Percentiles rank a stretch among this genome's conserved stretches.
phyloP scores from a whole-genome alignment of 1,140 invertebrate species.

The Neotoxoptera formosana region DNA sequence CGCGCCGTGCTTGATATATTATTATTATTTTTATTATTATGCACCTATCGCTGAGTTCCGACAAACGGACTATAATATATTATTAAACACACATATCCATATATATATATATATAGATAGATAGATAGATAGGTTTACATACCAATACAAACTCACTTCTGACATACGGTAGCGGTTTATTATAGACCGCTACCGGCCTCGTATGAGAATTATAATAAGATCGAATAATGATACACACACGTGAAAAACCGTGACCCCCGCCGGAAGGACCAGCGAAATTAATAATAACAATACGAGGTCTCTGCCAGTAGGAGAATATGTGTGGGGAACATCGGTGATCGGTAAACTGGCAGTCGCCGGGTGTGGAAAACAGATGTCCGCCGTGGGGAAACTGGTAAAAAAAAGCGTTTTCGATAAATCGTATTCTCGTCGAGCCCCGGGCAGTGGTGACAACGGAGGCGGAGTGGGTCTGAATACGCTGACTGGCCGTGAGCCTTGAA shows the following conservation, averaged over 20 bases:
- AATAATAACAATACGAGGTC: neutral
- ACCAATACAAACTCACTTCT: neutral
- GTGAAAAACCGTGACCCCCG: conserved; percentile 3
- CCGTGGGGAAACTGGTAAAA: neutral
- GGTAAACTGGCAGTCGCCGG: neutral
- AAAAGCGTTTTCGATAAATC: neutral
- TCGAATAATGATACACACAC: neutral
- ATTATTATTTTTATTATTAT: neutral
- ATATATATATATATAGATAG: neutral
- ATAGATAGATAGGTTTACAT: neutral
- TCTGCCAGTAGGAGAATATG: neutral
- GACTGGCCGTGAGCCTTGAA: neutral
- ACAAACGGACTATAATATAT: neutral
- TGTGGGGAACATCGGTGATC: neutral
- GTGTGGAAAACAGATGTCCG: neutral
- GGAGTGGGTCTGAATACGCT: neutral
- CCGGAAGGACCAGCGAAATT: neutral
- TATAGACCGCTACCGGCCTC: neutral
- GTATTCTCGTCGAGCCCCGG: neutral
- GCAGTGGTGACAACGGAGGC: neutral
- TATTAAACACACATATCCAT: neutral
- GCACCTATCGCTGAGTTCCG: neutral
- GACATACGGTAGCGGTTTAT: neutral
- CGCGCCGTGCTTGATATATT: neutral
- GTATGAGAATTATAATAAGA: neutral